Evolutionary conservation across 2,888 invertebrate genomes (phyloP).

Genomic region (Drosophila pseudotalamancana): DNA sequence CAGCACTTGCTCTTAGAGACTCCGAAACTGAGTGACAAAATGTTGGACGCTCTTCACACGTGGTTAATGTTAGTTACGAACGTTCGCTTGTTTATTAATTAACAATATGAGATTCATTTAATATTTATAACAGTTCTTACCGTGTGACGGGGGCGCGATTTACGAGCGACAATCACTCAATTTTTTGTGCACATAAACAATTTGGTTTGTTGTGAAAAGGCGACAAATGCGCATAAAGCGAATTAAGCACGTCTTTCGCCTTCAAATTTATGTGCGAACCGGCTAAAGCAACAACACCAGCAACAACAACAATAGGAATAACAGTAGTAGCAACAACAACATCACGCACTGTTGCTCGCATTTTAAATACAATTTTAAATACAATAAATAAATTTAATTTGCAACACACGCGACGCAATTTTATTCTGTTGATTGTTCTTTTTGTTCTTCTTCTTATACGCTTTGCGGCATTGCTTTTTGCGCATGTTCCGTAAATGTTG

Average conservation of each 20-base stretch:
- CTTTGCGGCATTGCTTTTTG: constrained; percentile 55
- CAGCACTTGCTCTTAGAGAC: constrained; percentile 35
- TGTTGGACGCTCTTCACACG: constrained; percentile 38
- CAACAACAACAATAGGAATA: constrained; percentile 14
- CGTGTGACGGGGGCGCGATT: constrained; percentile 42
- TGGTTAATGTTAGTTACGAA: constrained; percentile 43
- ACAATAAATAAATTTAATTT: constrained; percentile 71
- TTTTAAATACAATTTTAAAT: constrained; percentile 43
- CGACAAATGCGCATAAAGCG: constrained; percentile 56
- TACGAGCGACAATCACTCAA: constrained; percentile 68
- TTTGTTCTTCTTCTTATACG: constrained; percentile 16
- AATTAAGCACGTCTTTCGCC: constrained; percentile 64
- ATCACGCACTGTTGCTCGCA: constrained; percentile 37
- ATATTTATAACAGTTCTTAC: constrained; percentile 39
- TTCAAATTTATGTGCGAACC: constrained; percentile 68
- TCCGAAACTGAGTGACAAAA: constrained; percentile 47
- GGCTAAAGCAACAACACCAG: constrained; percentile 4
- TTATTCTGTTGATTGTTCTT: constrained; percentile 13
- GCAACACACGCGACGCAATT: constrained; percentile 65
- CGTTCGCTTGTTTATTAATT: constrained; percentile 38
- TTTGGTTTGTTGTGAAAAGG: constrained; percentile 50
- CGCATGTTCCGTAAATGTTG: constrained; percentile 69
- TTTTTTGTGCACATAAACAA: constrained; percentile 57
- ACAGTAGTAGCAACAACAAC: constrained; percentile 12
- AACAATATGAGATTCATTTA: constrained; percentile 34